Base-by-base conservation (phyloP, 2,888 invertebrate genomes). In the Plusia festucae region DNA sequence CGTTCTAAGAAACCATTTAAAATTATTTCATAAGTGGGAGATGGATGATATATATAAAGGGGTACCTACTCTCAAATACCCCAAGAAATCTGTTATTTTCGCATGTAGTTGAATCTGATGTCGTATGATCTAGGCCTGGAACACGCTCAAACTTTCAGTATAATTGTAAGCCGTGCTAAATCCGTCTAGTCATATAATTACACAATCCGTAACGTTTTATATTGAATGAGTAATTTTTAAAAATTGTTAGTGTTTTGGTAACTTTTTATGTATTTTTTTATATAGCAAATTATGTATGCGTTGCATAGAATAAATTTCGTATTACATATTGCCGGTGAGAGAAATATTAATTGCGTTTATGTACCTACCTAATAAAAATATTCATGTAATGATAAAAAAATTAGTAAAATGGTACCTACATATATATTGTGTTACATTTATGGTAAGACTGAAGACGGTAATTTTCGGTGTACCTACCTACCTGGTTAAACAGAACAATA, bases 171-270 rank as follows among this genome's bases (percentile, higher is more conserved):
- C n/a, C n/a, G 40, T 40, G 40, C 40, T 40, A 40, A 40, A 40
- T 40, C 40, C 40, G 40, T 40, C 40, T 53, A n/a, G 53, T 53
- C n/a, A 53, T 53, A 5, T 40, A 40, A 40, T 6, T n/a, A n/a
- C n/a, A n/a, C n/a, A n/a, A n/a, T n/a, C n/a, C n/a, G n/a, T n/a
- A n/a, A n/a, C n/a, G n/a, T n/a, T n/a, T n/a, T n/a, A n/a, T n/a
- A n/a, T n/a, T n/a, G n/a, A n/a, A n/a, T n/a, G n/a, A 27, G 8
- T 27, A 27, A 34, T 15, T 34, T 13, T 34, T 13, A 2, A 34
- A 34, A 34, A 34, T 34, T 34, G 15, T 34, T 34, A 34, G 34
- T 34, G 5, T n/a, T n/a, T 15, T 34, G 4, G 13, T 13, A 27
- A 27, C 30, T n/a, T n/a, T n/a, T n/a, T n/a, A n/a, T n/a, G n/a